phyloP scores from a whole-genome alignment of 2,888 invertebrate species.

The Drosophila meridionalis region DNA sequence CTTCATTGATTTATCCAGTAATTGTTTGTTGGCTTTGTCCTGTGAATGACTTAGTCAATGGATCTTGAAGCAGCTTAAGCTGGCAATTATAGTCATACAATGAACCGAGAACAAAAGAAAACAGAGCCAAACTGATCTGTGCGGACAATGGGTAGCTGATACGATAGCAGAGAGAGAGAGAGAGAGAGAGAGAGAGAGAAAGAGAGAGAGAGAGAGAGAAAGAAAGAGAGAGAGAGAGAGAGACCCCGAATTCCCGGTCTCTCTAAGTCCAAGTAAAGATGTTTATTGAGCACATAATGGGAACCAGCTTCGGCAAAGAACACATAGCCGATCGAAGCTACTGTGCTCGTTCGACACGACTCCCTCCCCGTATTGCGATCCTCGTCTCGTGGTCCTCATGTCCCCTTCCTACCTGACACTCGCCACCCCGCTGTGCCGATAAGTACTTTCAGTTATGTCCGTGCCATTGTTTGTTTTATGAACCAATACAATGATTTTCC shows the following conservation, averaged over 20 bases:
- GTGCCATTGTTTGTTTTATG: slow-evolving; percentile 56
- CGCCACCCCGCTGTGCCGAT: slow-evolving; percentile 61
- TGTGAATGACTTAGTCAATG: slow-evolving; percentile 32
- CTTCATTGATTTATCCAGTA: slow-evolving; percentile 37
- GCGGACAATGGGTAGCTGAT: slow-evolving; percentile 14
- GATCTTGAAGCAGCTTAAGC: slow-evolving; percentile 35
- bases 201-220: not conserved
- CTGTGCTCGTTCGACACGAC: slow-evolving; percentile 8
- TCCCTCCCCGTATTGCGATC: slow-evolving; percentile 3
- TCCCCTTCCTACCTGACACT: slow-evolving; percentile 11
- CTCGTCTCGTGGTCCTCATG: not conserved
- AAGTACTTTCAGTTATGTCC: slow-evolving; percentile 70
- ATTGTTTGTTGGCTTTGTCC: slow-evolving; percentile 40
- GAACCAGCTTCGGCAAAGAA: slow-evolving; percentile 9
- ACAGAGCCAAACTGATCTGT: slow-evolving; percentile 42
- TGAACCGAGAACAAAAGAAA: slow-evolving; percentile 17
- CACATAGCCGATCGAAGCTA: slow-evolving; percentile 17
- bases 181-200: not conserved
- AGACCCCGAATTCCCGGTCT: slow-evolving; percentile 6
- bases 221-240: not conserved
- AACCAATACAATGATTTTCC: slow-evolving; percentile 74
- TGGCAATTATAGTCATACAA: slow-evolving; percentile 64
- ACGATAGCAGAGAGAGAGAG: not conserved
- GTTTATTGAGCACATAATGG: slow-evolving; percentile 19
- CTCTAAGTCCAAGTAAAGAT: slow-evolving; percentile 36